Evolutionary conservation across 2,113 vertebrate genomes (phyloP), one percentile per base, ranked within the genome.

Genomic region (Heliornis fulica): DNA sequence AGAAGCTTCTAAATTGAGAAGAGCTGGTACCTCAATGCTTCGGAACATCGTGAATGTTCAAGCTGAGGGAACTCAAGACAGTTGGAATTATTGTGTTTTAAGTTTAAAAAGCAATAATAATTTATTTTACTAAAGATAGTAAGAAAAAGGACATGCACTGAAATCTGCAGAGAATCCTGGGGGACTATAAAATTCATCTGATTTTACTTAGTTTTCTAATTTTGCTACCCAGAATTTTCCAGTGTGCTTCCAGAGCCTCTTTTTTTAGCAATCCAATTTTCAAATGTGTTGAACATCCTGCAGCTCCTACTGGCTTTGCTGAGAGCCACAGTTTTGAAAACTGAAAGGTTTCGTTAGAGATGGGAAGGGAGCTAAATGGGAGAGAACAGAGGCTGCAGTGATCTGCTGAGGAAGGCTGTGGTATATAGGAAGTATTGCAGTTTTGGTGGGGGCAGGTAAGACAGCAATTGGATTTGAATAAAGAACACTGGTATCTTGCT

Each of bases 171-270:
- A 60, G 81, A 94, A 51, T 69, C 51, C n/a, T 70, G 51, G 36
- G 79, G 48, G 21, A 38, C 53, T 72, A 6, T 76, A 81, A 76
- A 64, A 91, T 57, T 79, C 1, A 78, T 66, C 46, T 94, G 77
- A 85, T 87, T 91, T 76, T 59, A 50, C 80, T 97, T 97, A 77
- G 60, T 94, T 88, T n/a, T 92, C 48, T 82, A 56, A 77, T 65
- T 87, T 91, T 93, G 68, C 54, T 70, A 41, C 26, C 34, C 71
- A 77, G 59, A 89, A 83, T 94, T 93, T 93, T 88, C 84, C 66
- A 83, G 12, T 51, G 40, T 71, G 77, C 91, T 89, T 91, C 60
- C 65, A 87, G 56, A 71, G n/a, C 23, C 20, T 68, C 31, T 83
- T 75, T 90, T 90, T 87, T 63, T 34, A 89, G 34, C 40, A 45